These are phyloP conservation scores for Agapornis canus DNA, from an alignment of 2,797 vertebrate genomes.

Conservation along the genomic window DNA sequence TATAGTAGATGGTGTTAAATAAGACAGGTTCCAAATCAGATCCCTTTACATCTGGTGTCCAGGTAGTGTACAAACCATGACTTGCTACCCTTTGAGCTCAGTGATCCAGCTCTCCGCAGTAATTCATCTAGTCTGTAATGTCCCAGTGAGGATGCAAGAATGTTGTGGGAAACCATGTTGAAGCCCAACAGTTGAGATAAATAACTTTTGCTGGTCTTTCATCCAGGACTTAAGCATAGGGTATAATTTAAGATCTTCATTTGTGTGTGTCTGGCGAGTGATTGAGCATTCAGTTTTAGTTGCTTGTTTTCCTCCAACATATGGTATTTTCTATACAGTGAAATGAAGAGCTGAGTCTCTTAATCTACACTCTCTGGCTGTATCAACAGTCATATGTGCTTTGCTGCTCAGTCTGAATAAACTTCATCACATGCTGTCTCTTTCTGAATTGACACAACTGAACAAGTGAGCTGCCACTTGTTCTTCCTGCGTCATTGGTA, in stretches of 20 bases:
- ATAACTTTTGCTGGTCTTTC: neutral
- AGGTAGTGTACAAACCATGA: neutral
- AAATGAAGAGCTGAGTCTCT: neutral
- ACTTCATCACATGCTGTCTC: neutral
- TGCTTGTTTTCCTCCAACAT: slow-evolving; percentile 31
- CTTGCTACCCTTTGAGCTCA: neutral
- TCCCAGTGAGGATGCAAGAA: neutral
- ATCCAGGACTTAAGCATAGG: neutral
- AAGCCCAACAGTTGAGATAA: neutral
- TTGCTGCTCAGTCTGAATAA: slow-evolving; percentile 32
- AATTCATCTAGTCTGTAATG: neutral
- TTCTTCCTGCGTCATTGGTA: neutral
- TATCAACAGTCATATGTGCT: slow-evolving; percentile 12
- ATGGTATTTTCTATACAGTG: slow-evolving; percentile 35
- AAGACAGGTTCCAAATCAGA: neutral
- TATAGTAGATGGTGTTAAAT: neutral
- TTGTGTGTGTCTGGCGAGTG: neutral
- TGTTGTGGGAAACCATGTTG: neutral
- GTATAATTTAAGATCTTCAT: neutral
- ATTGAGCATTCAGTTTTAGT: slow-evolving; percentile 19
- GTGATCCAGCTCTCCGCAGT: neutral
- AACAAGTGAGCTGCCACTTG: neutral
- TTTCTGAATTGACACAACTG: neutral
- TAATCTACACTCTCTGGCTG: neutral
- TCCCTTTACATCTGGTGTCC: neutral